phyloP scores from a whole-genome alignment of 2,113 vertebrate species.

The Lethenteron reissneri region DNA sequence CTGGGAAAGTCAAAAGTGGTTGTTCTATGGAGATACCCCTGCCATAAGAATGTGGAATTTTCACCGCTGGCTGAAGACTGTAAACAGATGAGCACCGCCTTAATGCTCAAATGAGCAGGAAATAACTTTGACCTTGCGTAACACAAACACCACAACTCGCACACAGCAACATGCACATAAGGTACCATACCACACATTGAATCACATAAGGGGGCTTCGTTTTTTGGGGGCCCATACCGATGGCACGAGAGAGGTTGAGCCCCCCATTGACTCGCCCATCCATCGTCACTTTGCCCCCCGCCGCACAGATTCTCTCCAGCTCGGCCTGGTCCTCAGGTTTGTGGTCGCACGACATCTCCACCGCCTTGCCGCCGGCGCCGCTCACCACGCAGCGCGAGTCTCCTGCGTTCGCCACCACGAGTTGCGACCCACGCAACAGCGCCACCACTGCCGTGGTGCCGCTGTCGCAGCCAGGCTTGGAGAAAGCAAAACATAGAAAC shows the following conservation, averaged over 20 bases:
- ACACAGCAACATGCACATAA: too few relatives aligned
- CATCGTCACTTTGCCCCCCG: constrained; percentile 92
- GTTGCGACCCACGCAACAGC: constrained; percentile 70
- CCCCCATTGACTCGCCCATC: constrained; percentile 86
- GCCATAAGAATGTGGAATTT: too few relatives aligned
- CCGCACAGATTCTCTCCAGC: constrained; percentile 77
- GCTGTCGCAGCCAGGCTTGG: constrained; percentile 79
- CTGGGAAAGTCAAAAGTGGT: too few relatives aligned
- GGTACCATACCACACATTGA: too few relatives aligned
- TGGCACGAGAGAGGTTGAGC: constrained; percentile 84
- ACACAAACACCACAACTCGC: too few relatives aligned
- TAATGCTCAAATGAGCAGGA: too few relatives aligned
- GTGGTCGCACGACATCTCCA: constrained; percentile 95
- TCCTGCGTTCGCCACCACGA: constrained; percentile 87
- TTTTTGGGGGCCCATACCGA: constrained; percentile 30
- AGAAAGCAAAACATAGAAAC: constrained; percentile 6
- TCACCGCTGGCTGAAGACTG: too few relatives aligned
- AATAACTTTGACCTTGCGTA: too few relatives aligned
- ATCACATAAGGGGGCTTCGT: too few relatives aligned
- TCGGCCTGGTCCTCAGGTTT: constrained; percentile 92
- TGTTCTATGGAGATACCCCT: too few relatives aligned
- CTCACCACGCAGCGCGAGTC: constrained; percentile 94
- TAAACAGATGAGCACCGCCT: too few relatives aligned
- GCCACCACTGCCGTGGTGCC: constrained; percentile 87
- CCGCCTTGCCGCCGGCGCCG: constrained; percentile 44